Percentiles rank a stretch among this genome's conserved stretches.
Evolutionary conservation across 2,888 invertebrate species (phyloP).

Genomic region (Thysanoteuthis rhombus): DNA sequence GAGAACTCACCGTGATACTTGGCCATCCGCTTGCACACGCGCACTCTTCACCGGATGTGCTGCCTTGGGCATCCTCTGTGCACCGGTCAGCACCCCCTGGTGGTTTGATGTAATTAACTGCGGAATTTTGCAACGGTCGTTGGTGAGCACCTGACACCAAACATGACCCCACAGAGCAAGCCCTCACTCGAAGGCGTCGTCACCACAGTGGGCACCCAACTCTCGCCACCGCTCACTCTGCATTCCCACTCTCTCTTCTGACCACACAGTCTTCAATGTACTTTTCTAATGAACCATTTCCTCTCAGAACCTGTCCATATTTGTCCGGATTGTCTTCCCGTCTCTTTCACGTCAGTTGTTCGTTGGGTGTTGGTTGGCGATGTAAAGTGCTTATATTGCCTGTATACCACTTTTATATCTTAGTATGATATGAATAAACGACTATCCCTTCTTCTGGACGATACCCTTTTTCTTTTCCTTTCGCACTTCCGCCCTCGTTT

Average conservation of each 20-base stretch:
- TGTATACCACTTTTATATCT: background rate
- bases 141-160: conserved; percentile 15
- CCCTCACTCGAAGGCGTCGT: background rate
- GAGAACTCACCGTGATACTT: background rate
- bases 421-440: background rate
- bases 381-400: background rate
- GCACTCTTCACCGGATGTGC: conserved; percentile 18
- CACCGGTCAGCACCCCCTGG: conserved; percentile 23
- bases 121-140: background rate
- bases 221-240: background rate
- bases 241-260: background rate
- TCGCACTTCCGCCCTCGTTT: background rate
- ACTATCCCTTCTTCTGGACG: background rate
- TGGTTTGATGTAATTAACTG: conserved; percentile 30
- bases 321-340: background rate
- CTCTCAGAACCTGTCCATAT: background rate
- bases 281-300: background rate
- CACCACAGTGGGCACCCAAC: background rate
- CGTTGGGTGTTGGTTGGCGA: background rate
- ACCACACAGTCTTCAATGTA: background rate
- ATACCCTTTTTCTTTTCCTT: background rate
- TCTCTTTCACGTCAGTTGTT: background rate
- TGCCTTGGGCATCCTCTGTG: conserved; percentile 14
- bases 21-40: background rate
- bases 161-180: conserved; percentile 1